Evolutionary conservation across 2,113 vertebrate genomes (phyloP).

Genomic region (Brienomyrus longianalis): DNA sequence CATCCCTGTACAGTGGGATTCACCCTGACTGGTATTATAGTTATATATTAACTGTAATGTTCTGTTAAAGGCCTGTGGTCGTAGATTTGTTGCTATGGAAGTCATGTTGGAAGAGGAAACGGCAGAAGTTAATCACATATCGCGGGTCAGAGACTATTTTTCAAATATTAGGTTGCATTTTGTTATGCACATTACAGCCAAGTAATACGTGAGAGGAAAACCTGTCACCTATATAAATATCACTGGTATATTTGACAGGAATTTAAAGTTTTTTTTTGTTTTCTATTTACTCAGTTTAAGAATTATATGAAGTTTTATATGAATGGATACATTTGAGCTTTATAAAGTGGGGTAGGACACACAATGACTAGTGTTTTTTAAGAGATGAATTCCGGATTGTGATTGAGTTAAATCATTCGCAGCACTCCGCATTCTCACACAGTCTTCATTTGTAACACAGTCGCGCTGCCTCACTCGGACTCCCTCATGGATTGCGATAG

Average conservation of each 20-base stretch:
- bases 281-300: not conserved
- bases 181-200: not conserved
- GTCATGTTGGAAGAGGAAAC: not conserved
- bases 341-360: not conserved
- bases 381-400: not conserved
- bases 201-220: not conserved
- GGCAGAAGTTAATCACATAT: not conserved
- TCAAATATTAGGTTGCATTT: not conserved
- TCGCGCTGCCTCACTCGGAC: not conserved
- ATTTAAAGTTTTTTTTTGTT: not conserved
- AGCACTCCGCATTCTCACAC: not conserved
- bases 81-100: slow-evolving; percentile 4
- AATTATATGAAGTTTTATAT: not conserved
- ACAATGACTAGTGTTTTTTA: not conserved
- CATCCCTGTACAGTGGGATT: not conserved
- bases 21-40: not conserved
- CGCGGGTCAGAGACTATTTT: not conserved
- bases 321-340: not conserved
- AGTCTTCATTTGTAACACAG: not conserved
- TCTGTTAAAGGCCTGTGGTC: not conserved
- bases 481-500: not conserved
- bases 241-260: not conserved
- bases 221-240: not conserved
- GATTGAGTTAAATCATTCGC: not conserved
- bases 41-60: not conserved